These are phyloP conservation scores for Cranoglanis bouderius DNA, from an alignment of 2,113 vertebrate species.

Conservation along the genomic window DNA sequence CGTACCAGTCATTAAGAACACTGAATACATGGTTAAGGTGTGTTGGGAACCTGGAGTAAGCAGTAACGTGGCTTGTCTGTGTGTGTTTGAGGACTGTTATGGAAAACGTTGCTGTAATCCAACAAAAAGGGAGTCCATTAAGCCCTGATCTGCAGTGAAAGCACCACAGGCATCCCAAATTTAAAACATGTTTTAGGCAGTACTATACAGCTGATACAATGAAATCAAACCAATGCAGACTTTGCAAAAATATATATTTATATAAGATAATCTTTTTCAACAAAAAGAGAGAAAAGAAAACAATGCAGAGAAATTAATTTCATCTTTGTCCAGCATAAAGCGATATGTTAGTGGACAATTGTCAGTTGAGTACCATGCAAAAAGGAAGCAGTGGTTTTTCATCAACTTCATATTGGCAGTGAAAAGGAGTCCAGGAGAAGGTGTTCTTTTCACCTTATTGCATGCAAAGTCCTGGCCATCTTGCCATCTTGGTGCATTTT, in stretches of 20 bases:
- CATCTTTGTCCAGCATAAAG: slow-evolving; percentile 69
- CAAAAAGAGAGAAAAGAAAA: slow-evolving; percentile 60
- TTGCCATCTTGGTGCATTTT: slow-evolving; percentile 66
- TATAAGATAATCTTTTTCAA: slow-evolving; percentile 64
- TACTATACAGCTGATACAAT: slow-evolving; percentile 74
- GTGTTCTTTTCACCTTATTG: slow-evolving; percentile 52
- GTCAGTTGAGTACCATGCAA: slow-evolving; percentile 70
- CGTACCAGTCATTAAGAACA: neutral
- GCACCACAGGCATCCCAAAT: slow-evolving; percentile 50
- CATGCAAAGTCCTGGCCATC: slow-evolving; percentile 68
- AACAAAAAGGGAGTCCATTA: slow-evolving; percentile 48
- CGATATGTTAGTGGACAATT: slow-evolving; percentile 69
- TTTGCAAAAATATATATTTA: slow-evolving; percentile 83
- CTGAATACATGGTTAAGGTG: neutral
- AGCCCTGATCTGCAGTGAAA: slow-evolving; percentile 59
- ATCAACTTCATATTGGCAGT: slow-evolving; percentile 54
- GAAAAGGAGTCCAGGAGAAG: slow-evolving; percentile 44
- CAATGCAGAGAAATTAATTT: slow-evolving; percentile 69
- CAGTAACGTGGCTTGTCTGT: neutral
- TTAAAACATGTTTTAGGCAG: slow-evolving; percentile 63
- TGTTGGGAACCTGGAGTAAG: neutral
- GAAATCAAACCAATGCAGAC: slow-evolving; percentile 73
- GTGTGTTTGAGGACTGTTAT: neutral
- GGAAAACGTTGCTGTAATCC: neutral
- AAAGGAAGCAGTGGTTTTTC: slow-evolving; percentile 61